These are phyloP conservation scores for Notothenia rossii DNA, from an alignment of 2,113 vertebrate species.

Conservation along the genomic window DNA sequence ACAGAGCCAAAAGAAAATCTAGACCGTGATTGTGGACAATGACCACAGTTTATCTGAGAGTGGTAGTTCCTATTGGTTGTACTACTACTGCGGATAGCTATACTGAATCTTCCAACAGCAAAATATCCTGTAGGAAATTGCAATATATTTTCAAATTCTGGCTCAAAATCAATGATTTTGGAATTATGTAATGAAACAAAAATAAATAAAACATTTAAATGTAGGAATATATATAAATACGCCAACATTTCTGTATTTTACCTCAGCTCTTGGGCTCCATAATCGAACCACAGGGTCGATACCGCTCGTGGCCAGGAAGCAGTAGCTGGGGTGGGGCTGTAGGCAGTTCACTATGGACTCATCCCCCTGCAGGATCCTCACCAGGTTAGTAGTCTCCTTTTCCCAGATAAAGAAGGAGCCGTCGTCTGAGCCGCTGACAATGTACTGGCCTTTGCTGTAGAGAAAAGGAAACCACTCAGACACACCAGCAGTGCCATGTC, in stretches of 20 bases:
- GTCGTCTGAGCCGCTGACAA: constrained; percentile 97
- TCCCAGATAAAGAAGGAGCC: constrained; percentile 99
- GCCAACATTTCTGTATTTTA: constrained; percentile 56
- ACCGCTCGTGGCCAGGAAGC: constrained; percentile 97
- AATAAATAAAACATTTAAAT: too few relatives aligned
- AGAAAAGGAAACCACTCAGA: constrained; percentile 21
- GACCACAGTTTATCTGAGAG: too few relatives aligned
- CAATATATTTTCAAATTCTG: too few relatives aligned
- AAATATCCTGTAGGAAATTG: too few relatives aligned
- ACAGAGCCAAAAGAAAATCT: too few relatives aligned
- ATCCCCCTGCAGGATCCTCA: constrained; percentile 96
- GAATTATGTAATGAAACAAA: too few relatives aligned
- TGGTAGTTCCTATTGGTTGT: too few relatives aligned
- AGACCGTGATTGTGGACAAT: too few relatives aligned
- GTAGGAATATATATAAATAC: not conserved
- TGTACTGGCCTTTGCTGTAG: constrained; percentile 96
- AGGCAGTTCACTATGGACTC: constrained; percentile 99
- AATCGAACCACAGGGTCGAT: constrained; percentile 97
- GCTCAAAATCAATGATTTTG: too few relatives aligned
- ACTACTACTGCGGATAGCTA: too few relatives aligned
- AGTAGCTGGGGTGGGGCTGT: constrained; percentile 98
- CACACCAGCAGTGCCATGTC: not conserved
- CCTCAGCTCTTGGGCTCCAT: constrained; percentile 97
- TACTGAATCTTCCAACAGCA: too few relatives aligned
- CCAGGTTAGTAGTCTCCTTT: constrained; percentile 97